These are phyloP conservation scores for Percina caprodes DNA, from an alignment of 2,113 vertebrate species.

Conservation along the genomic window DNA sequence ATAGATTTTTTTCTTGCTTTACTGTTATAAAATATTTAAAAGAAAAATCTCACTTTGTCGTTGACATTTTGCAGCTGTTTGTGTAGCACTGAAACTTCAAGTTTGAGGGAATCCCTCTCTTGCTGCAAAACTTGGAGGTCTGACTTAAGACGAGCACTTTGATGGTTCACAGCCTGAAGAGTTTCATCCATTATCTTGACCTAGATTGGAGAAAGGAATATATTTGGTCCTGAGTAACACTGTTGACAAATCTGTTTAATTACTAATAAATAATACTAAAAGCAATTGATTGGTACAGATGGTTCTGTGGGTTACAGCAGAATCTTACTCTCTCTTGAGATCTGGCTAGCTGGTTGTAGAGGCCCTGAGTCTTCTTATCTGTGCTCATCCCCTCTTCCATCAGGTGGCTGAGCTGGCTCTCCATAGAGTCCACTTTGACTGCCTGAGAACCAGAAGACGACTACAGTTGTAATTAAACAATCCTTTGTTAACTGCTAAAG, in stretches of 20 bases:
- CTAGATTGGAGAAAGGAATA: constrained; percentile 67
- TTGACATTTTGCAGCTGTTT: constrained; percentile 86
- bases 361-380: constrained; percentile 82
- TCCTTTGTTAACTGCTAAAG: background rate
- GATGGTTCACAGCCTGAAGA: constrained; percentile 85
- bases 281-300: background rate
- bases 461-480: background rate
- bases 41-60: constrained; percentile 83
- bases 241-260: background rate
- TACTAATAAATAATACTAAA: background rate
- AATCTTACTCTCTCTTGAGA: constrained; percentile 88
- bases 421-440: constrained; percentile 81
- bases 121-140: constrained; percentile 86
- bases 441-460: constrained; percentile 74
- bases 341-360: constrained; percentile 82
- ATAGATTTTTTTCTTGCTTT: background rate
- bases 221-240: background rate
- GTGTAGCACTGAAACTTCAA: constrained; percentile 86
- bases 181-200: constrained; percentile 85
- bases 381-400: constrained; percentile 84
- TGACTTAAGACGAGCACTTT: constrained; percentile 84
- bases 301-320: background rate
- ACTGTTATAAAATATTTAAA: background rate
- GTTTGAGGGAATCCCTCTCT: constrained; percentile 89
- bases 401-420: constrained; percentile 82